Conservation (phyloP, 2,797 vertebrate genomes). For the Poeciliopsis infans region DNA sequence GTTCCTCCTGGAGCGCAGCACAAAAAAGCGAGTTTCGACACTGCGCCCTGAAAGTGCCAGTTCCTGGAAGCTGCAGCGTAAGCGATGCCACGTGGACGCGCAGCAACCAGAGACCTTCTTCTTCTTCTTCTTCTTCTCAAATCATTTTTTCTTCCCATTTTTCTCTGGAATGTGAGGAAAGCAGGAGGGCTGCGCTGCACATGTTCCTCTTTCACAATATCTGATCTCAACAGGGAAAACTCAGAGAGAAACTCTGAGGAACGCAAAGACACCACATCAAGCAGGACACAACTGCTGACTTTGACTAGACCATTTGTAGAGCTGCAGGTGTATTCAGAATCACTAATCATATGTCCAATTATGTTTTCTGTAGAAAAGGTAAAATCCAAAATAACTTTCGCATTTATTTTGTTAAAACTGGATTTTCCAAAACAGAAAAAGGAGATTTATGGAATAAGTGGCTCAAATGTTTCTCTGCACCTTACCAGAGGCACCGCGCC, state of each 20-base stretch:
- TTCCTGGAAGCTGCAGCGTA: conserved; percentile 64
- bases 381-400: no score
- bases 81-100: conserved; percentile 60
- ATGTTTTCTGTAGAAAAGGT: no score
- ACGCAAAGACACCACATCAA: neutral
- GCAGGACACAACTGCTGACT: conserved; percentile 16
- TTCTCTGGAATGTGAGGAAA: conserved; percentile 59
- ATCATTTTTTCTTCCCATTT: conserved; percentile 53
- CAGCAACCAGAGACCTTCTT: conserved; percentile 27
- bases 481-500: neutral
- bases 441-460: no score
- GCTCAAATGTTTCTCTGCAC: no score
- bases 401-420: no score
- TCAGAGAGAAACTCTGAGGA: neutral
- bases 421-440: no score
- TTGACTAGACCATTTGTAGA: neutral
- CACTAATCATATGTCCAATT: no score
- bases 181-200: conserved; percentile 64
- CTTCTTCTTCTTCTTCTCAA: conserved; percentile 42
- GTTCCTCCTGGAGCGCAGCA: conserved; percentile 23
- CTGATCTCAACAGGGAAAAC: conserved; percentile 1
- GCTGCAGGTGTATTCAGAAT: neutral
- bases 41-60: conserved; percentile 33
- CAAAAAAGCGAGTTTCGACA: conserved; percentile 47
- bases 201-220: conserved; percentile 63